Evolutionary conservation across 2,888 invertebrate genomes (phyloP).

Genomic region (Rotaria sp.): DNA sequence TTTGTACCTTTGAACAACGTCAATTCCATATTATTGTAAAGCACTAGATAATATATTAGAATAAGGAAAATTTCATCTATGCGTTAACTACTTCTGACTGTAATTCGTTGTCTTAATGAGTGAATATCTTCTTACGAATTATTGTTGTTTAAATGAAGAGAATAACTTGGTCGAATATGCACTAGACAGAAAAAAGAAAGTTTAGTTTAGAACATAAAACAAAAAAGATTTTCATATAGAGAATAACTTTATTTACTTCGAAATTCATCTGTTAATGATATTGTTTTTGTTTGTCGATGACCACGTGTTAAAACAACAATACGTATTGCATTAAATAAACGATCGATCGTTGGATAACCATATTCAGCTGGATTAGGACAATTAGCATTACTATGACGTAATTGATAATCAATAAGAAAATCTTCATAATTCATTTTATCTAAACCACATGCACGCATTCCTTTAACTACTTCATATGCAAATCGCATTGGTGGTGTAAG

Average conservation of each 20-base stretch:
- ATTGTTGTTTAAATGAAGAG: not conserved
- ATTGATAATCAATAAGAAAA: constrained; percentile 15
- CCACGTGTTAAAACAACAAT: constrained; percentile 4
- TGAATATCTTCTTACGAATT: not conserved
- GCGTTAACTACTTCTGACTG: no score
- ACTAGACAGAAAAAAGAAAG: not conserved
- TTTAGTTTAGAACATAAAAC: no score
- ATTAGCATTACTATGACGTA: not conserved
- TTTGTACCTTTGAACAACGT: no score
- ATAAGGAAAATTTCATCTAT: no score
- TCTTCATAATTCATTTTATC: constrained; percentile 24
- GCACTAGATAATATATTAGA: no score
- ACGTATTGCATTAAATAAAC: constrained; percentile 3
- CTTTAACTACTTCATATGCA: not conserved
- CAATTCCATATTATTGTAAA: no score
- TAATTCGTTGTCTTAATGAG: no score
- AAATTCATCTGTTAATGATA: constrained; percentile 18
- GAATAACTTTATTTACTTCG: not conserved
- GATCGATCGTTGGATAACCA: constrained; percentile 12
- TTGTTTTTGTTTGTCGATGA: constrained; percentile 11
- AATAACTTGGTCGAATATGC: not conserved
- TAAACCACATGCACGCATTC: not conserved
- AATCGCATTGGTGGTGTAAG: constrained; percentile 6
- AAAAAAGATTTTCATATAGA: no score
- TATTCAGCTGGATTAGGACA: not conserved